Base-by-base conservation (phyloP, 2,888 invertebrate genomes). In the Trachelus stipa region DNA sequence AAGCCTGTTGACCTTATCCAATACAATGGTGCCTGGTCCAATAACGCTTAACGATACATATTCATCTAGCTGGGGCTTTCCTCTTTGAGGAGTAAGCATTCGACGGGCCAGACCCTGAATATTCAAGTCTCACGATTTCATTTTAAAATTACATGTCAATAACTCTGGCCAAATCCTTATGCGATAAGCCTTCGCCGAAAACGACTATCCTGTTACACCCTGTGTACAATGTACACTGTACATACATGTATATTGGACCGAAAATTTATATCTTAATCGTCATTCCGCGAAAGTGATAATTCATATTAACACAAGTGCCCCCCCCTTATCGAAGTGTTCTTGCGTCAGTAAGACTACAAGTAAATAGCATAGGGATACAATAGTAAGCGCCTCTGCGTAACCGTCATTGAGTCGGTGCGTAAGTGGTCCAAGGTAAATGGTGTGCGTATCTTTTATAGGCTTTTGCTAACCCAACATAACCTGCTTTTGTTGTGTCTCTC, bases 401-500 rank as follows among this genome's bases (percentile, higher is more conserved):
- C 23, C 56, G 56, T 56, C 23, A 4, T 56, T 56, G 23, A 23
- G 56, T 56, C 56, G 56, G 56, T 56, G 56, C 56, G 56, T 56
- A 56, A 56, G 23, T 9, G 56, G 56, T 56, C 23, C 23, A 23
- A 56, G 56, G 56, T 56, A 56, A 71, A 71, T n/a, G 71, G 71
- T 71, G 71, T 34, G 71, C 71, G 71, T 71, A 31, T 71, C 71
- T 34, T 56, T 33, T 34, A 74, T 35, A 82, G 81, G 87, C 87
- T 89, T 89, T 80, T 31, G 85, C 88, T 83, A 87, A 87, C 85
- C 82, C 84, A 83, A 83, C 83, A 81, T 89, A 88, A 89, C 87
- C 83, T 84, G 88, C 90, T 88, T 90, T 90, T 90, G 88, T 91
- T 91, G 89, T 91, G 89, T 91, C 79, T 79, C 79, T 79, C 90